Conservation (phyloP, 2,113 vertebrate genomes). For the Bostrychus sinensis region DNA sequence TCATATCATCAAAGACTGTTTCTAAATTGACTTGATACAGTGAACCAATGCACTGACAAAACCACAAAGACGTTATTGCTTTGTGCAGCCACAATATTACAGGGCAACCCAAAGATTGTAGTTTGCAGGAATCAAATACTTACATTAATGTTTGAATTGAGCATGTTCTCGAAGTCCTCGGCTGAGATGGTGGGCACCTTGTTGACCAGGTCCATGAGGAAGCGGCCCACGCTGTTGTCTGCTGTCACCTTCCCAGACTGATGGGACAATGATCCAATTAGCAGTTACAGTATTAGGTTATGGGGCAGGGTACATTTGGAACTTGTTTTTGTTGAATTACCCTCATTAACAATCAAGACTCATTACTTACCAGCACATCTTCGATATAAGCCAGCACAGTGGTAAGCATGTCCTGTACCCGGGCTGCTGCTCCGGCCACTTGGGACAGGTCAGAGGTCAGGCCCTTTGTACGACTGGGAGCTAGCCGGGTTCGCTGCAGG, state of each 20-base stretch:
- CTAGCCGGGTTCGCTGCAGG: constrained; percentile 89
- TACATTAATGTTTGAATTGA: constrained; percentile 99
- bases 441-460: constrained; percentile 96
- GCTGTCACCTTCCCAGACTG: constrained; percentile 95
- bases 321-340: background rate
- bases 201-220: constrained; percentile 96
- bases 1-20: too few species aligned
- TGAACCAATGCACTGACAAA: too few species aligned
- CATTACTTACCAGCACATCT: constrained; percentile 91
- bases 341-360: background rate
- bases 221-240: constrained; percentile 95
- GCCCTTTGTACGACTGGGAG: constrained; percentile 87
- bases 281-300: background rate
- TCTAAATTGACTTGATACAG: too few species aligned
- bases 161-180: constrained; percentile 97
- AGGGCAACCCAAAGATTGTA: too few species aligned
- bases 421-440: constrained; percentile 86
- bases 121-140: constrained; percentile 49
- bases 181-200: constrained; percentile 95
- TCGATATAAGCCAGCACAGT: constrained; percentile 93
- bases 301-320: background rate
- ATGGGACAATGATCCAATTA: constrained; percentile 62
- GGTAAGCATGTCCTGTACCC: constrained; percentile 91
- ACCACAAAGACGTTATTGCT: too few species aligned
- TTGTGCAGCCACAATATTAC: too few species aligned